Conservation (phyloP, 2,113 vertebrate genomes). For the Otocyon megalotis region DNA sequence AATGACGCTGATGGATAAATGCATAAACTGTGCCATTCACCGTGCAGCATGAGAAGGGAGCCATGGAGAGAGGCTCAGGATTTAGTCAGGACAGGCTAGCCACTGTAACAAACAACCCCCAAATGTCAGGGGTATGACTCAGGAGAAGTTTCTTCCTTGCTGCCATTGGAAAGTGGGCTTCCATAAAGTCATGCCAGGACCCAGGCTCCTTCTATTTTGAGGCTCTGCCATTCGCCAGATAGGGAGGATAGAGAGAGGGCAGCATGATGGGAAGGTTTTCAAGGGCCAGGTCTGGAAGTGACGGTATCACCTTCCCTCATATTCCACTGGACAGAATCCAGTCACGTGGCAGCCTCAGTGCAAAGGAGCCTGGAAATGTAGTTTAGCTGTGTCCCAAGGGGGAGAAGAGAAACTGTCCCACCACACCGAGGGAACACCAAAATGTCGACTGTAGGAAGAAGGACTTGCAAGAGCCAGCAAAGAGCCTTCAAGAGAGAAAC, state of each 20-base stretch:
- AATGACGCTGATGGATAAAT: neutral
- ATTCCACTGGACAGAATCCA: neutral
- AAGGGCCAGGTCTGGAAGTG: neutral
- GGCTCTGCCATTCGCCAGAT: neutral
- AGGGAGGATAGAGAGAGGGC: too few relatives aligned
- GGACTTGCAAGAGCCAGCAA: neutral
- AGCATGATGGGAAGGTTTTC: neutral
- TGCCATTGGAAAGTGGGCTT: neutral
- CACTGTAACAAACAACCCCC: neutral
- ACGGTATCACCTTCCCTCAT: neutral
- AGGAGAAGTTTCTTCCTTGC: neutral
- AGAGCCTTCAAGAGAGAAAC: neutral
- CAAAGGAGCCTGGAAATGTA: neutral
- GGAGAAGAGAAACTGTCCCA: neutral
- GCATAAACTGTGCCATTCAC: neutral
- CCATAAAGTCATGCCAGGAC: neutral
- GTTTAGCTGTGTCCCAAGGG: neutral
- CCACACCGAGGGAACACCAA: neutral
- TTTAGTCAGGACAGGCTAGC: neutral
- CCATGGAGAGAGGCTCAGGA: neutral
- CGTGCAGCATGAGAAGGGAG: neutral
- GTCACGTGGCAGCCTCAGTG: neutral
- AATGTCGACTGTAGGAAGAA: neutral
- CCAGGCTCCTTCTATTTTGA: neutral
- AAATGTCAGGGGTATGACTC: neutral